Conservation (phyloP, 1,140 invertebrate genomes). For the Mactra quadrangularis region DNA sequence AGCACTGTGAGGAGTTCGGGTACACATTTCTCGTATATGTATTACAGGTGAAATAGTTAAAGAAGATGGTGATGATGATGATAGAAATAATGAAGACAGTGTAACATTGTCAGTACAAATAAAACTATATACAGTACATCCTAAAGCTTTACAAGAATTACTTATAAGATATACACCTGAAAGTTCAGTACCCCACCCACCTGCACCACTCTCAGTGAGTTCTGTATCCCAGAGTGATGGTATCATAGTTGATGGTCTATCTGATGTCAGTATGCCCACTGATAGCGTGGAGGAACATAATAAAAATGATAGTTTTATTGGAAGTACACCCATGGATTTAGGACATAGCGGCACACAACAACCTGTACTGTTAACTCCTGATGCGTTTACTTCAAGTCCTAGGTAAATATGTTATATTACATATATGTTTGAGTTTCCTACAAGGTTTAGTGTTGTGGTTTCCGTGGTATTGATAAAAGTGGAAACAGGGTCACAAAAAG, state of each 20-base stretch:
- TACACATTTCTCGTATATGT: too few relatives aligned
- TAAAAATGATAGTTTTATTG: constrained; percentile 47
- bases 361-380: constrained; percentile 91
- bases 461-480: too few relatives aligned
- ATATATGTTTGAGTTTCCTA: not conserved
- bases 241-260: constrained; percentile 74
- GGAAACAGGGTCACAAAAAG: too few relatives aligned
- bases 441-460: not conserved
- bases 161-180: constrained; percentile 90
- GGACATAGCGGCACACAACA: constrained; percentile 52
- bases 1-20: too few relatives aligned
- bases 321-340: constrained; percentile 1
- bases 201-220: constrained; percentile 75
- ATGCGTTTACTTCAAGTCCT: constrained; percentile 89
- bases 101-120: constrained; percentile 62
- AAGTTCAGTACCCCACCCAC: constrained; percentile 65
- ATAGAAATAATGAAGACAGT: constrained; percentile 70
- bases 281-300: constrained; percentile 68
- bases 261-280: constrained; percentile 79
- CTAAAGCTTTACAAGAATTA: constrained; percentile 94
- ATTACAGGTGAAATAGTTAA: constrained; percentile 80
- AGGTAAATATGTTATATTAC: constrained; percentile 63
- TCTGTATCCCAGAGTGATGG: constrained; percentile 82
- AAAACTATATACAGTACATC: constrained; percentile 92
- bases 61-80: constrained; percentile 80